These are phyloP conservation scores for Tadarida brasiliensis DNA, from an alignment of 2,797 vertebrate genomes.

Conservation along the genomic window DNA sequence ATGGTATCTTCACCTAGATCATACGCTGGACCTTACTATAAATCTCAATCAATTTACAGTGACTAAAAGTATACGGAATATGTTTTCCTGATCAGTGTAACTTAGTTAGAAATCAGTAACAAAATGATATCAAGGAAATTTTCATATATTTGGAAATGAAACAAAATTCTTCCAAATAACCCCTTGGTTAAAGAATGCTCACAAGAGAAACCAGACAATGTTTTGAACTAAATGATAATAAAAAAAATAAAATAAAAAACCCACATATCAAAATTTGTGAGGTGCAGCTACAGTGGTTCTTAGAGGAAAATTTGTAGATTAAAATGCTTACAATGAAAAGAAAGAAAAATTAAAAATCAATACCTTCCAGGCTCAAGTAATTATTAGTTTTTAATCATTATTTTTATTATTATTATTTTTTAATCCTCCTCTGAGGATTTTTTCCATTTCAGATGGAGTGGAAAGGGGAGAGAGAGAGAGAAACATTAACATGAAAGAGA, in stretches of 20 bases:
- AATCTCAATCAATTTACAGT: not conserved
- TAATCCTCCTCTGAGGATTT: no score
- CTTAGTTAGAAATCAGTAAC: not conserved
- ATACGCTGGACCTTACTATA: not conserved
- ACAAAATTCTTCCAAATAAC: not conserved
- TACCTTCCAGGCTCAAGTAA: not conserved
- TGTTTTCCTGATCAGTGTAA: not conserved
- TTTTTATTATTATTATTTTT: not conserved
- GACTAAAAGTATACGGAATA: not conserved
- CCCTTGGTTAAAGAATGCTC: not conserved
- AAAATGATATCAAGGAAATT: not conserved
- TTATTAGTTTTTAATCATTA: not conserved
- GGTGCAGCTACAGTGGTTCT: not conserved
- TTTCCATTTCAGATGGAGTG: no score
- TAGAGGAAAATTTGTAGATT: conserved; percentile 23
- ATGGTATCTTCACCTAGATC: not conserved
- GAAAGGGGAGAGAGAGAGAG: no score
- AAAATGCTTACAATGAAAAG: not conserved
- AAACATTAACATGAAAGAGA: no score
- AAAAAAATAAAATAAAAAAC: not conserved
- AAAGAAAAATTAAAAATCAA: not conserved
- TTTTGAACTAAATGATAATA: not conserved
- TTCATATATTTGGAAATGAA: conserved; percentile 43
- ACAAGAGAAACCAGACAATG: not conserved
- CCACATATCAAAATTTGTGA: not conserved